Evolutionary conservation across 2,888 invertebrate species (phyloP).

Genomic region (Drosophila antonietae): DNA sequence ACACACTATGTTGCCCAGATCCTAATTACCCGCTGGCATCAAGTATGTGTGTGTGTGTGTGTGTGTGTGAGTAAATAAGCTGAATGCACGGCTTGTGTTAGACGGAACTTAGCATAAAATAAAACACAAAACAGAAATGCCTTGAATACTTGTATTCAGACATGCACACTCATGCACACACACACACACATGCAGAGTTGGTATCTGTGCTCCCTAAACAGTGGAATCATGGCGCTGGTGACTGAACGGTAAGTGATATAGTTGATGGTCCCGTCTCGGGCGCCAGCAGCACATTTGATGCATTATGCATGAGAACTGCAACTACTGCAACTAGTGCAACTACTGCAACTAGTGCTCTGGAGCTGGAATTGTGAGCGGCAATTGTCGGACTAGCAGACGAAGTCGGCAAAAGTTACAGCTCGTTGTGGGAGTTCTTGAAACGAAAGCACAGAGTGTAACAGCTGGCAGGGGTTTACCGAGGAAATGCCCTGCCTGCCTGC

Average conservation of each 20-base stretch:
- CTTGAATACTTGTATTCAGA: conserved; percentile 16
- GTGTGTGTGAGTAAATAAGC: conserved; percentile 37
- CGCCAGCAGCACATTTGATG: conserved; percentile 49
- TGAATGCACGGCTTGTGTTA: conserved; percentile 21
- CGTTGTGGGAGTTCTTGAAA: conserved; percentile 1
- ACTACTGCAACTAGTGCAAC: not conserved
- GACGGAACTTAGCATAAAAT: conserved; percentile 18
- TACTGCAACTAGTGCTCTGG: not conserved
- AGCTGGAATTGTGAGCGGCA: conserved; percentile 46
- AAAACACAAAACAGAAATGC: conserved; percentile 24
- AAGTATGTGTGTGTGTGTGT: not conserved
- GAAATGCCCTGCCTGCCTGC: not conserved
- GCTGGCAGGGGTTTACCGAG: not conserved
- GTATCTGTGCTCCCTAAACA: conserved; percentile 12
- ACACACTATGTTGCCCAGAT: conserved; percentile 38
- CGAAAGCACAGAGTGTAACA: not conserved
- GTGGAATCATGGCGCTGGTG: conserved; percentile 45
- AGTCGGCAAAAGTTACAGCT: conserved; percentile 25
- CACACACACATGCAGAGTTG: not conserved
- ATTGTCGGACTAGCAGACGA: conserved; percentile 45
- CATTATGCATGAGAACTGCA: conserved; percentile 66
- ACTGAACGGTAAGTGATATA: conserved; percentile 61
- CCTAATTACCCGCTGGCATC: conserved; percentile 62
- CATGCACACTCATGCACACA: conserved; percentile 1
- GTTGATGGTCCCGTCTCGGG: conserved; percentile 43